A percentile compares a stretch with the other conserved stretches of the same genome.
Evolutionary conservation across 2,113 vertebrate genomes (phyloP).

Genomic region (Corythaixoides concolor): DNA sequence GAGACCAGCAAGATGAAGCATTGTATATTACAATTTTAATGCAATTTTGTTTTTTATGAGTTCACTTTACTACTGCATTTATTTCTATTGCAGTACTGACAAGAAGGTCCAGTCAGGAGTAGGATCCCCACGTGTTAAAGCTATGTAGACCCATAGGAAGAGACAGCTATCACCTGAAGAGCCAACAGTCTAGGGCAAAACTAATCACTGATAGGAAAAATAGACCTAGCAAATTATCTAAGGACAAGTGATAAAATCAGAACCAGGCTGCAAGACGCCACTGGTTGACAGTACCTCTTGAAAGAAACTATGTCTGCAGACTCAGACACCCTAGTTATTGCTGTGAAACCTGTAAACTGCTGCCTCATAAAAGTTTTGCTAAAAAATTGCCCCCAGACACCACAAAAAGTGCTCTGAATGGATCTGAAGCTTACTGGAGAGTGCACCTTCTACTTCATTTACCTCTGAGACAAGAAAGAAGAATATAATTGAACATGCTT

Average conservation of each 20-base stretch:
- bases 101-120: not conserved
- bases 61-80: not conserved
- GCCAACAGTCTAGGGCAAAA: not conserved
- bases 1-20: not conserved
- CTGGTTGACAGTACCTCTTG: not conserved
- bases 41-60: not conserved
- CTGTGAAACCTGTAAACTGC: not conserved
- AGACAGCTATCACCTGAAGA: not conserved
- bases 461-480: not conserved
- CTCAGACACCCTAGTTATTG: not conserved
- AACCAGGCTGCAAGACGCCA: not conserved
- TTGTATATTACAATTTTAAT: not conserved
- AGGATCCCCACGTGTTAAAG: not conserved
- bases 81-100: not conserved
- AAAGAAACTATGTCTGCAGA: not conserved
- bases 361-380: not conserved
- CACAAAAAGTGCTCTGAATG: not conserved
- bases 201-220: not conserved
- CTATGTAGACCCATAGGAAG: not conserved
- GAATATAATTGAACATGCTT: constrained; percentile 50
- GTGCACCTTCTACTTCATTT: constrained; percentile 45
- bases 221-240: not conserved
- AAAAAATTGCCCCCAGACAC: not conserved
- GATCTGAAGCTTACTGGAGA: not conserved
- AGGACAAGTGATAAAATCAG: not conserved